Percentiles rank a stretch among this genome's conserved stretches.
Evolutionary conservation across 2,888 invertebrate species (phyloP).

Genomic region (Endotricha flammealis): DNA sequence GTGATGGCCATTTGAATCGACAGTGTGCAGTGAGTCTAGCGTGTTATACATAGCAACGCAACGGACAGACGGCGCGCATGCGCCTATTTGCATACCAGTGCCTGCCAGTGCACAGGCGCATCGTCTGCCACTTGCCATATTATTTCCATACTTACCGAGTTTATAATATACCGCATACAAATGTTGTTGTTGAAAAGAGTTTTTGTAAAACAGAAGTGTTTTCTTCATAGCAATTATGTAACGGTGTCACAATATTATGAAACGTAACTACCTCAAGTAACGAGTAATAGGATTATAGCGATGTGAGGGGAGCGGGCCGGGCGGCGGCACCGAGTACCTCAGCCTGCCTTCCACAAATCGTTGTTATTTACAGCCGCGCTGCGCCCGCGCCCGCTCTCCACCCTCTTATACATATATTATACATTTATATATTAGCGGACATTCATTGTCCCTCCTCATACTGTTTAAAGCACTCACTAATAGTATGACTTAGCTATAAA

Average conservation of each 20-base stretch:
- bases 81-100: not conserved
- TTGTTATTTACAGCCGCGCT: slow-evolving; percentile 22
- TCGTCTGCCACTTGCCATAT: slow-evolving; percentile 10
- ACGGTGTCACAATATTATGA: slow-evolving; percentile 55
- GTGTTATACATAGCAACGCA: not conserved
- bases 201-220: slow-evolving; percentile 58
- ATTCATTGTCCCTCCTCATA: slow-evolving; percentile 56
- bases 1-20: not conserved
- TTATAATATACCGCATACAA: slow-evolving; percentile 45
- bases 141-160: slow-evolving; percentile 27
- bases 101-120: slow-evolving; percentile 12
- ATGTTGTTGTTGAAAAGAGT: slow-evolving; percentile 59
- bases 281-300: slow-evolving; percentile 57
- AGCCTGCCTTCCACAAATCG: slow-evolving; percentile 48
- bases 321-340: slow-evolving; percentile 38
- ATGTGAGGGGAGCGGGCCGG: slow-evolving; percentile 35
- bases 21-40: not conserved
- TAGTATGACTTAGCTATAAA: slow-evolving; percentile 56
- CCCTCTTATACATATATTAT: slow-evolving; percentile 13
- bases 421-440: slow-evolving; percentile 50
- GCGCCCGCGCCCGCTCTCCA: slow-evolving; percentile 21
- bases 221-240: slow-evolving; percentile 62
- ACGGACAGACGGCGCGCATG: not conserved
- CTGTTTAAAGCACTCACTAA: slow-evolving; percentile 64
- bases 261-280: slow-evolving; percentile 75